Conservation (phyloP, 2,888 invertebrate species). For the Macrosoma leucophasiata region DNA sequence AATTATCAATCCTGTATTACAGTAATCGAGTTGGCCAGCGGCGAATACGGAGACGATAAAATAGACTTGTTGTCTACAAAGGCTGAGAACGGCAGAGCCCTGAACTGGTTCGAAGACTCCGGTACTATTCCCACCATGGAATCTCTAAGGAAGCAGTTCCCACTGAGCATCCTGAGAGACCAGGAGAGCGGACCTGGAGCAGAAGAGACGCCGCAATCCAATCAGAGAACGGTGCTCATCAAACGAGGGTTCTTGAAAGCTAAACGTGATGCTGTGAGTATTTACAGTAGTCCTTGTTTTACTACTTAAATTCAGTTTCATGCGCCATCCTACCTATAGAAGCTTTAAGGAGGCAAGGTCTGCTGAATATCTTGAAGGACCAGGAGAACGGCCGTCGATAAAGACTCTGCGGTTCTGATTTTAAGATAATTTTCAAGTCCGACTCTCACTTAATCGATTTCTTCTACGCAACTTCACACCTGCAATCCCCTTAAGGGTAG, state of each 20-base stretch:
- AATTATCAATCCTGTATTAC: too few species aligned
- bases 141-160: conserved; percentile 71
- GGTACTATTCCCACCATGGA: conserved; percentile 74
- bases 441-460: too few species aligned
- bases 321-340: too few species aligned
- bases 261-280: conserved; percentile 80
- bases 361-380: too few species aligned
- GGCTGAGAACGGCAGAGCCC: conserved; percentile 81
- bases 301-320: too few species aligned
- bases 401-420: too few species aligned
- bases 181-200: conserved; percentile 56
- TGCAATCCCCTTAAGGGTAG: too few species aligned
- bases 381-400: too few species aligned
- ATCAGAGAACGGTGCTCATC: conserved; percentile 83
- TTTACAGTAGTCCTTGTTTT: too few species aligned
- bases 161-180: conserved; percentile 62
- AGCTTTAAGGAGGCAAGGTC: too few species aligned
- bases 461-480: too few species aligned
- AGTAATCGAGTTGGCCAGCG: conserved; percentile 96
- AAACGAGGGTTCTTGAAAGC: conserved; percentile 83
- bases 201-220: conserved; percentile 81
- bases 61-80: conserved; percentile 79
- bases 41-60: conserved; percentile 91
- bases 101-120: conserved; percentile 81
- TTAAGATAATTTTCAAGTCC: too few species aligned